Evolutionary conservation across 2,797 vertebrate species (phyloP).

Genomic region (Mallotus villosus): DNA sequence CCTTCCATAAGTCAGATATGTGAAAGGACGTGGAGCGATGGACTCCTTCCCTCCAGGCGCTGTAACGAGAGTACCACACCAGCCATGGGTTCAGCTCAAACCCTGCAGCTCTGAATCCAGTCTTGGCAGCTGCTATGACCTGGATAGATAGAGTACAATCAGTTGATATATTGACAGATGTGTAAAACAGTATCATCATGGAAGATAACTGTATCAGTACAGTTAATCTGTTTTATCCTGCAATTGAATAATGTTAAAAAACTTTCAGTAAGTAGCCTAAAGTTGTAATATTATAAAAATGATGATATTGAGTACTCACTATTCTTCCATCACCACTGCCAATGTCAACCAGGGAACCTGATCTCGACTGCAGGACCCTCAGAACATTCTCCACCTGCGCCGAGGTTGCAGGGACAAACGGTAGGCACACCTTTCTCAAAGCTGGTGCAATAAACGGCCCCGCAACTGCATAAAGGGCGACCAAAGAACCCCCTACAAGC

Average conservation of each 20-base stretch:
- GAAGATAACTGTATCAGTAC: no score
- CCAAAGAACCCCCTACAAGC: slow-evolving; percentile 76
- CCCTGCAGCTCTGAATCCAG: slow-evolving; percentile 85
- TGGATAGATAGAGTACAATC: slow-evolving; percentile 43
- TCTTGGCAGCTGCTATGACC: slow-evolving; percentile 94
- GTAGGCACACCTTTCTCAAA: slow-evolving; percentile 88
- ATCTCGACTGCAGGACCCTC: slow-evolving; percentile 69
- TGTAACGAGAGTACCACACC: slow-evolving; percentile 91
- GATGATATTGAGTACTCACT: slow-evolving; percentile 72
- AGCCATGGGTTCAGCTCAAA: slow-evolving; percentile 97
- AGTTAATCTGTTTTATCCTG: no score
- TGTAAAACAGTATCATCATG: no score
- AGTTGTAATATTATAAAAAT: no score
- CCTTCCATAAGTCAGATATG: slow-evolving; percentile 95
- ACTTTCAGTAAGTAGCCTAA: no score
- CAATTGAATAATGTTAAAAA: no score
- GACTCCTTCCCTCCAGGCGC: slow-evolving; percentile 88
- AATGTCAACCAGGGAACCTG: slow-evolving; percentile 85
- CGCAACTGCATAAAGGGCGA: slow-evolving; percentile 80
- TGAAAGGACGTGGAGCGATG: slow-evolving; percentile 82
- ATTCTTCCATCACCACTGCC: slow-evolving; percentile 95
- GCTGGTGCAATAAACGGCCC: slow-evolving; percentile 88
- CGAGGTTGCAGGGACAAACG: slow-evolving; percentile 91
- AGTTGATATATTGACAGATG: no score
- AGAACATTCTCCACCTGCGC: slow-evolving; percentile 87